Percentiles rank a stretch among this genome's conserved stretches.
Evolutionary conservation across 1,140 invertebrate species (phyloP).

Genomic region (Scaptomyza graminum): DNA sequence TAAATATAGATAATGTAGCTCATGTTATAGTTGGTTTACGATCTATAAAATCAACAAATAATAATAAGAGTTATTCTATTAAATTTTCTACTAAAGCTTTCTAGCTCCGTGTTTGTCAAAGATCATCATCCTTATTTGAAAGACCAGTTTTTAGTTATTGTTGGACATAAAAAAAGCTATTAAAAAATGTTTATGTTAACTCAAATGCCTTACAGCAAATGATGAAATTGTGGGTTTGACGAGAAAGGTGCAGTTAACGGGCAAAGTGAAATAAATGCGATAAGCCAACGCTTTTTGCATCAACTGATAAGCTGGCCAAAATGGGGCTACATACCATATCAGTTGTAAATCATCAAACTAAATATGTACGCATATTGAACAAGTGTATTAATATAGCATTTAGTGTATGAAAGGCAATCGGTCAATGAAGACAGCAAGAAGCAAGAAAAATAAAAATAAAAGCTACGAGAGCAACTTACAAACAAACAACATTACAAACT

Average conservation of each 20-base stretch:
- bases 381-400: neutral
- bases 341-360: conserved; percentile 37
- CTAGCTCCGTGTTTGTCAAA: neutral
- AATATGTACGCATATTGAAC: conserved; percentile 3
- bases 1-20: too few relatives aligned
- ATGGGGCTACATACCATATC: conserved; percentile 26
- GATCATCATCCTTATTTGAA: neutral
- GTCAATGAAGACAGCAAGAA: conserved; percentile 13
- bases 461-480: neutral
- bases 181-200: too few relatives aligned
- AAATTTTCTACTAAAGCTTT: neutral
- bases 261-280: conserved; percentile 20
- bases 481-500: conserved; percentile 1
- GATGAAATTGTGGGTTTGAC: neutral
- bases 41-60: too few relatives aligned
- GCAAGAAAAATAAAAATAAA: neutral
- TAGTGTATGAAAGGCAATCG: conserved; percentile 26
- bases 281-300: conserved; percentile 29
- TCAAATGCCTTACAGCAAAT: neutral
- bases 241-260: conserved; percentile 20
- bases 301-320: conserved; percentile 38
- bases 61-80: neutral
- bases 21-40: neutral
- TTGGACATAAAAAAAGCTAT: too few relatives aligned
- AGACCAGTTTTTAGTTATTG: neutral